Conservation (phyloP, 2,113 vertebrate genomes). For the Trogon surrucura region DNA sequence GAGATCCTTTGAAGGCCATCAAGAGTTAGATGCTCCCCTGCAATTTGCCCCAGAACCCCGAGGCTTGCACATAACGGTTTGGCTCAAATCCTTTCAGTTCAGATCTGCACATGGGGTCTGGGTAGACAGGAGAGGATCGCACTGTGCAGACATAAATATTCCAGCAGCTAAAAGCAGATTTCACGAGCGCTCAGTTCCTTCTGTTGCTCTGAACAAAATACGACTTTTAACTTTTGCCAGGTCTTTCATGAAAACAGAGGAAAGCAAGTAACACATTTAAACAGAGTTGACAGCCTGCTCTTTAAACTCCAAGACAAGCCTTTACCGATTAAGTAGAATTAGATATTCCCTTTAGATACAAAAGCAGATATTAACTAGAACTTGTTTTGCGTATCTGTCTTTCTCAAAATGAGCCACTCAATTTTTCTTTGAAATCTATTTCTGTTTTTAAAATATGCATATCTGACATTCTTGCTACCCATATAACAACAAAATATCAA, state of each 20-base stretch:
- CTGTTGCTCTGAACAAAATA: not conserved
- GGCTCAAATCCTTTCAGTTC: not conserved
- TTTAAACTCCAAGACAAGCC: constrained; percentile 27
- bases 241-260: not conserved
- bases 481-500: not conserved
- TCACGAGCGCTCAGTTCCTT: not conserved
- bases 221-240: constrained; percentile 36
- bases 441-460: constrained; percentile 18
- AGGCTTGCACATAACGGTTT: fast-evolving
- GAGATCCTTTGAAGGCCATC: not conserved
- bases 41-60: not conserved
- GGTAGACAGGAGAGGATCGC: not conserved
- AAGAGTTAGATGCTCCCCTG: not conserved
- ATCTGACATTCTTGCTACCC: not conserved
- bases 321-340: constrained; percentile 15
- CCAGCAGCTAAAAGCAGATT: not conserved
- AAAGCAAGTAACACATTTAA: not conserved
- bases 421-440: not conserved
- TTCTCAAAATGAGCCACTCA: not conserved
- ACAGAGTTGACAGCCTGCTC: not conserved
- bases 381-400: not conserved
- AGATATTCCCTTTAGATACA: not conserved
- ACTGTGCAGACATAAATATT: not conserved
- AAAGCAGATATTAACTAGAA: constrained; percentile 28
- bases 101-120: not conserved